These are phyloP conservation scores for Pachypanchax playfairii DNA, from an alignment of 2,113 vertebrate genomes.

Conservation along the genomic window DNA sequence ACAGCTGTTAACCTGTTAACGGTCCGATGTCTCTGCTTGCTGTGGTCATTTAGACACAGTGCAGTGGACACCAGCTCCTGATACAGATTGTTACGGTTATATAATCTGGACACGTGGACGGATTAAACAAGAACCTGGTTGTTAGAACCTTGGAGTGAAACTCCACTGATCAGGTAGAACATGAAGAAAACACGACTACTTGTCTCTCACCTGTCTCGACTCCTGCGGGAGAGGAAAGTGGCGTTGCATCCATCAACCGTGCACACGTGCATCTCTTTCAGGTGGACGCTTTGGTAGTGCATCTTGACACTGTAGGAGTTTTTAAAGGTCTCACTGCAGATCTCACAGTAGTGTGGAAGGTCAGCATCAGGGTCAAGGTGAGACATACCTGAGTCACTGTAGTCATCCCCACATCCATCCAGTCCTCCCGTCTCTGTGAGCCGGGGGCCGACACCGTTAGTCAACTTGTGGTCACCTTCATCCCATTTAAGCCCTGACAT, in stretches of 20 bases:
- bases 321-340: conserved; percentile 95
- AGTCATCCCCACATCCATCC: conserved; percentile 76
- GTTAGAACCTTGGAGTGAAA: too few species aligned
- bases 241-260: conserved; percentile 91
- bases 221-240: conserved; percentile 91
- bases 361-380: conserved; percentile 76
- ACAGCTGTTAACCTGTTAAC: too few species aligned
- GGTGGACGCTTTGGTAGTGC: conserved; percentile 92
- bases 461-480: conserved; percentile 79
- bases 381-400: conserved; percentile 67
- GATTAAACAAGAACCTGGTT: neutral
- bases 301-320: conserved; percentile 92
- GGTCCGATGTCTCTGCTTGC: too few species aligned
- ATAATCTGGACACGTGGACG: too few species aligned
- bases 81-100: too few species aligned
- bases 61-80: too few species aligned
- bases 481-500: conserved; percentile 75
- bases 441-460: conserved; percentile 75
- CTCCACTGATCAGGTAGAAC: neutral
- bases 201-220: conserved; percentile 95
- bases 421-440: conserved; percentile 74
- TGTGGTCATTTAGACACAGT: too few species aligned
- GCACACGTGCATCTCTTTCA: conserved; percentile 92
- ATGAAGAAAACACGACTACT: neutral
- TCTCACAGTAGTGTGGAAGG: conserved; percentile 86